phyloP scores from a whole-genome alignment of 2,888 invertebrate genomes.

The Drosophila formosana region DNA sequence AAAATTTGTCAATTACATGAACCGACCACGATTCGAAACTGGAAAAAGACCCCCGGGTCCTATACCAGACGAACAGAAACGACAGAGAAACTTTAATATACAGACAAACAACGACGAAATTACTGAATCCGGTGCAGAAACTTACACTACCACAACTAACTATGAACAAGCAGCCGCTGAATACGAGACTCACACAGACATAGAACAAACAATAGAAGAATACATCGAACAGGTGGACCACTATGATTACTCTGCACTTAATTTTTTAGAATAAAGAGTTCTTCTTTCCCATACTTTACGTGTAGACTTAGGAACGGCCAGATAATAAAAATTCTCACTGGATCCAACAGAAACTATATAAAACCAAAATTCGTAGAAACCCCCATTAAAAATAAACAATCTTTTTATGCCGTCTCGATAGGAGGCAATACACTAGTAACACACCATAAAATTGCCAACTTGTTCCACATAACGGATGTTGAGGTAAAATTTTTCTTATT shows the following conservation, averaged over 20 bases:
- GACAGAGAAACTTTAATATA: not conserved
- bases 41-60: not conserved
- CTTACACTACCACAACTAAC: not conserved
- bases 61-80: not conserved
- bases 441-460: slow-evolving; percentile 2
- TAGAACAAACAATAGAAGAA: not conserved
- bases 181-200: not conserved
- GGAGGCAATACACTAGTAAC: not conserved
- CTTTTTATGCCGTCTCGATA: not conserved
- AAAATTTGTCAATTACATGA: no score
- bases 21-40: not conserved
- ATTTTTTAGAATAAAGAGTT: slow-evolving; percentile 10
- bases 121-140: not conserved
- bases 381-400: not conserved
- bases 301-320: no score
- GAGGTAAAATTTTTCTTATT: no score
- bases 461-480: not conserved
- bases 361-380: no score
- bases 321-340: no score
- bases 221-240: not conserved
- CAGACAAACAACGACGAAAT: not conserved
- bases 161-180: not conserved
- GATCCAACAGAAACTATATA: no score
- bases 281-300: not conserved
- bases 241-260: not conserved